These are phyloP conservation scores for Ormyrus labotus DNA, from an alignment of 2,888 invertebrate species.

Conservation along the genomic window DNA sequence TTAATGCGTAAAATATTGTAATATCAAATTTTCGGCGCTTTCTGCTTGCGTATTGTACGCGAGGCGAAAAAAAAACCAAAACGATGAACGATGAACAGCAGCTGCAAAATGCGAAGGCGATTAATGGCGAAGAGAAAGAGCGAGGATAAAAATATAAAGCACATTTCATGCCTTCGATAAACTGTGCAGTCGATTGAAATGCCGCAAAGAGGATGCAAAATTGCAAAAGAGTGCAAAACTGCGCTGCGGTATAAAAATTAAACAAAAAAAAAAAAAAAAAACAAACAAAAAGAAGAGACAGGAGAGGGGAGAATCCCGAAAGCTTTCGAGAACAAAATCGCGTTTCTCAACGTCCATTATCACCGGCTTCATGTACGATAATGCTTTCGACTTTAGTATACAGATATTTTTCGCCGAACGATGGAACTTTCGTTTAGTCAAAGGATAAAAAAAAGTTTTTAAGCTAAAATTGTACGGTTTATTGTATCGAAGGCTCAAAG, in stretches of 20 bases:
- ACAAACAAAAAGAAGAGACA: slow-evolving; percentile 1
- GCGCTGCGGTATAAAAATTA: background rate
- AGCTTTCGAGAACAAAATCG: slow-evolving; percentile 46
- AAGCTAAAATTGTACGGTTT: too few relatives aligned
- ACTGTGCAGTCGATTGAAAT: slow-evolving; percentile 13
- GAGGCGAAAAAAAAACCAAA: background rate
- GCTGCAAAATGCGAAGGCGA: background rate
- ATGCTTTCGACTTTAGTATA: slow-evolving; percentile 5
- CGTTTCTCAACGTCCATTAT: slow-evolving; percentile 41
- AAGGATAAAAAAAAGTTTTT: too few relatives aligned
- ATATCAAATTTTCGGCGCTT: slow-evolving; percentile 24
- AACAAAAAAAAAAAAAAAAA: slow-evolving; percentile 25
- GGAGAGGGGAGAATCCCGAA: background rate
- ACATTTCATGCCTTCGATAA: slow-evolving; percentile 7
- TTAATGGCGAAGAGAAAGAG: slow-evolving; percentile 13
- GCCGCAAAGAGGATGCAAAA: slow-evolving; percentile 20
- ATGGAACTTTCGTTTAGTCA: too few relatives aligned
- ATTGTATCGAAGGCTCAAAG: too few relatives aligned
- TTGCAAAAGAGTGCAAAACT: background rate
- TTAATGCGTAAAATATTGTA: slow-evolving; percentile 10
- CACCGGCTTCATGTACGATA: slow-evolving; percentile 13
- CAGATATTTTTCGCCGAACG: too few relatives aligned
- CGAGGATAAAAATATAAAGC: background rate
- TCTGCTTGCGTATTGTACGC: background rate
- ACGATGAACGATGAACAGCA: background rate